Percentiles rank a stretch among this genome's conserved stretches.
Conservation (phyloP, 1,140 invertebrate species). For the Ericerus pela region DNA sequence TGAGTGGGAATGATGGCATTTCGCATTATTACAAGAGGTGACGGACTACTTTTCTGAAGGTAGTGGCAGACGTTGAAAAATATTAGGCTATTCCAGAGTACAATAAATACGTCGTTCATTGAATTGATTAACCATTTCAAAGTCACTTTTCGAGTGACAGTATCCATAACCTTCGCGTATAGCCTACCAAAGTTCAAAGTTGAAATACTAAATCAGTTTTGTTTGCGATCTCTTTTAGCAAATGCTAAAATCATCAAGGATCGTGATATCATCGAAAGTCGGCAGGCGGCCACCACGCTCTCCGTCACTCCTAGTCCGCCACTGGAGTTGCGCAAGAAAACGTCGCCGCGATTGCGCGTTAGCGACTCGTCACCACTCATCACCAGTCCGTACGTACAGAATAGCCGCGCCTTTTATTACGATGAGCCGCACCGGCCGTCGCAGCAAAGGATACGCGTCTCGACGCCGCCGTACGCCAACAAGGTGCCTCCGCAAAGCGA, state of each 20-base stretch:
- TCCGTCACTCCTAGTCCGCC: slow-evolving; percentile 33
- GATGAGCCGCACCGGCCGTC: slow-evolving; percentile 36
- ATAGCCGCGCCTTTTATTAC: slow-evolving; percentile 30
- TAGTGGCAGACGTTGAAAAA: too few species aligned
- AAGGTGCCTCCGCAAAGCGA: slow-evolving; percentile 38
- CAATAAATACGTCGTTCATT: too few species aligned
- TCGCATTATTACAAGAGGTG: too few species aligned
- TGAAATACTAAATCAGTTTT: too few species aligned
- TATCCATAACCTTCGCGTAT: too few species aligned
- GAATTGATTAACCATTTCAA: too few species aligned
- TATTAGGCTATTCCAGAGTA: too few species aligned
- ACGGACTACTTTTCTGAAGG: too few species aligned
- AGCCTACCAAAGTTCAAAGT: too few species aligned
- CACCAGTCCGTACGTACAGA: slow-evolving; percentile 45
- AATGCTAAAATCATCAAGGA: background rate
- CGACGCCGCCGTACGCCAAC: slow-evolving; percentile 52
- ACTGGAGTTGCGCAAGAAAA: slow-evolving; percentile 37
- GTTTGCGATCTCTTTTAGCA: too few species aligned
- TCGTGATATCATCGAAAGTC: background rate
- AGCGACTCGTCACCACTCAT: slow-evolving; percentile 61
- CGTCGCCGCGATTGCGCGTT: slow-evolving; percentile 32
- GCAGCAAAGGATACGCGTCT: slow-evolving; percentile 32
- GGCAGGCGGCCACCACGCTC: background rate
- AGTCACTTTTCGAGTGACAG: too few species aligned
- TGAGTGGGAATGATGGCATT: too few species aligned